Evolutionary conservation across 2,888 invertebrate species (phyloP), one percentile per base, ranked within the genome.

Genomic region (Drosophila setosimentum): DNA sequence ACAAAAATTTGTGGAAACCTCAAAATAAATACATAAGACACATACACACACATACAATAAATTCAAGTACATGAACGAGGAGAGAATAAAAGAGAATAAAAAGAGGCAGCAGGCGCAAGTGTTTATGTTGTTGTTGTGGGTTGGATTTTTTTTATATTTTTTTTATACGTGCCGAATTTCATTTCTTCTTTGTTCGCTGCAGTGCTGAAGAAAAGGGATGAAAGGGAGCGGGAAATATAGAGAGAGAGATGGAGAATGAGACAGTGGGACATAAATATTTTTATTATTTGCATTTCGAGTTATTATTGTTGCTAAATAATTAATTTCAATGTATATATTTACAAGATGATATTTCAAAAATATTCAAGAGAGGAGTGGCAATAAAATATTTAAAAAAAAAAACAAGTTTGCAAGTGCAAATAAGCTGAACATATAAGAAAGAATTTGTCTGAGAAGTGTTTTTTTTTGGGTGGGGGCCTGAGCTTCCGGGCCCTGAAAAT

Each of bases 1-100:
- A 87, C 71, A 76, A 69, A 65, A 69, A 59, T 71, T 84, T 78
- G 90, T 83, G 81, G 60, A 87, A 72, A 82, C 89, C 76, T 83
- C 83, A 73, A 68, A 73, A 86, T 65, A 71, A 69, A 77, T 73
- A 70, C 58, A 67, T 62, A 68, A 54, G 13, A 55, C 42, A 50
- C 45, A 66, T 49, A 65, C 30, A 53, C n/a, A 40, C n/a, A 40
- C 35, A 33, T 24, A 35, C 29, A 57, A 53, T 53, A 42, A 68
- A 71, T 66, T 63, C 68, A 74, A 55, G 51, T 58, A 64, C 72
- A 65, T 33, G 37, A 69, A 21, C 54, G 29, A 42, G 35, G 21
- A 60, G 50, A 55, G 16, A 40, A n/a, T 33, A 54, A 42, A 45
- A 30, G 35, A 35, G 30, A 64, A 57, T 68, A 55, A 76, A 69